Evolutionary conservation across 2,888 invertebrate genomes (phyloP), one percentile per base, ranked within the genome.

Genomic region (Netelia inedita): DNA sequence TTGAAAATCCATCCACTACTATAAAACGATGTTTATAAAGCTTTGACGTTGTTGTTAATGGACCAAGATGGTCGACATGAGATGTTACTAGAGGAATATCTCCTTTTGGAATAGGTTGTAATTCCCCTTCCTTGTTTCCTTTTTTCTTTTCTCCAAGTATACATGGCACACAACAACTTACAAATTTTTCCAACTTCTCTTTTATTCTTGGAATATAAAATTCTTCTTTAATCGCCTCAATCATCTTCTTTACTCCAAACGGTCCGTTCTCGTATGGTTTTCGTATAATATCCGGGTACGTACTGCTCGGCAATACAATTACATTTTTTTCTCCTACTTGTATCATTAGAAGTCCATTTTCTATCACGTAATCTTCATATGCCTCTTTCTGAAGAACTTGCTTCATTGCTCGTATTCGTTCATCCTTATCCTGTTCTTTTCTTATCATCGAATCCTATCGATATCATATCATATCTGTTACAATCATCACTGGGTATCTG

Each of bases 61-160:
- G 92, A 35, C 91, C 91, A 19, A 92, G 61, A 82, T 92, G 90
- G 79, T 92, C 92, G 5, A 91, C 74, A 74, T 92, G 92, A 65
- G 88, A 89, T 0, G 91, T 91, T n/a, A 89, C 57, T 9, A 92
- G 80, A 6, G 91, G 92, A 1, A 23, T 35, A 14, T 87, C 89
- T 19, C 89, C 90, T 84, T 92, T 92, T 0, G 87, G 82, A 5
- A 92, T 87, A 0, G 89, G 86, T 68, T 88, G 73, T n/a, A 91
- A 73, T 8, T 86, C 88, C 14, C 91, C 89, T 87, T 91, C 91
- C 68, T 83, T 81, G 75, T 90, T 91, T 0, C 91, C 90, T 23
- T 72, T 66, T 83, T 91, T 92, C 23, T 78, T 85, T 19, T 88
- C 87, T 1, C 84, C 85, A 46, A 91, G 80, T 19, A 92, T 89